phyloP scores from a whole-genome alignment of 2,888 invertebrate species.

The Ernsta delagoae region DNA sequence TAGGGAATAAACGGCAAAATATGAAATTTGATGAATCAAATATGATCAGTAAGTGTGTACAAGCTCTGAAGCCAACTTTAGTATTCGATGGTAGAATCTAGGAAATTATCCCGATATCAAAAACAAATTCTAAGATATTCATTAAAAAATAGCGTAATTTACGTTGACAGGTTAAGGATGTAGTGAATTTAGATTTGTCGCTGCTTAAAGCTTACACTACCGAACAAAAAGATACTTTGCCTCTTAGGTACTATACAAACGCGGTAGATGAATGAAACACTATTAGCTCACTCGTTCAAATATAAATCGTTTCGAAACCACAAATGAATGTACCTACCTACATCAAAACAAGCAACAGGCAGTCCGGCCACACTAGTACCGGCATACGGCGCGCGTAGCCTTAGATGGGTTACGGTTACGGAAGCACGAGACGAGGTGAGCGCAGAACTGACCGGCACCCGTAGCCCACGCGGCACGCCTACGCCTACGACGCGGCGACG shows the following conservation, averaged over 20 bases:
- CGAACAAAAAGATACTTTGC: constrained; percentile 47
- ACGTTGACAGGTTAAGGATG: constrained; percentile 52
- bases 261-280: constrained; percentile 49
- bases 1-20: constrained; percentile 74
- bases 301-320: constrained; percentile 45
- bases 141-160: constrained; percentile 63
- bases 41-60: constrained; percentile 73
- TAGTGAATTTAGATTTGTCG: constrained; percentile 70
- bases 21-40: constrained; percentile 67
- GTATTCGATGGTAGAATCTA: constrained; percentile 78
- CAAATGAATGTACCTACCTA: constrained; percentile 39
- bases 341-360: constrained; percentile 21
- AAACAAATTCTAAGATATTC: constrained; percentile 62
- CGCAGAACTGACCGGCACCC: constrained; percentile 42
- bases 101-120: constrained; percentile 66
- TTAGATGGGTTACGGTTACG: constrained; percentile 9
- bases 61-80: constrained; percentile 63
- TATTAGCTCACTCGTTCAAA: constrained; percentile 48
- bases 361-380: constrained; percentile 10
- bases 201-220: constrained; percentile 73
- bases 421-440: constrained; percentile 46
- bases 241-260: constrained; percentile 46
- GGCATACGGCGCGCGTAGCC: not conserved
- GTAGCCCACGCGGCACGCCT: constrained; percentile 43
- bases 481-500: no score